Conservation (phyloP, 2,113 vertebrate species). For the Eretmochelys imbricata region DNA sequence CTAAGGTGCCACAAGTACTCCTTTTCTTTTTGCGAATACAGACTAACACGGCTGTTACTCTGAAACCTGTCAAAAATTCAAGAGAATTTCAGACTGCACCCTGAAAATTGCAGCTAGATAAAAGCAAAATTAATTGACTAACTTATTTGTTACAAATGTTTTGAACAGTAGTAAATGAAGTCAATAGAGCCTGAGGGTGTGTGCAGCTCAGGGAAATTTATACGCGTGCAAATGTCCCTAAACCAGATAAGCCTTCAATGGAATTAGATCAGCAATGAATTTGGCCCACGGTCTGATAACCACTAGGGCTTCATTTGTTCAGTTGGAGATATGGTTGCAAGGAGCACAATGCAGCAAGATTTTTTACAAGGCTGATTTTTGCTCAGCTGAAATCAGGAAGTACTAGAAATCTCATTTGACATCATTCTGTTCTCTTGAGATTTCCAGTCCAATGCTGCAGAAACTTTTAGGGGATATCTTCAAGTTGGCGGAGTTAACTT, state of each 20-base stretch:
- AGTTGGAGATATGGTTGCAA: not conserved
- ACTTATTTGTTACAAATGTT: conserved; percentile 52
- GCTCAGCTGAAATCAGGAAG: not conserved
- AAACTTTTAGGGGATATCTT: accelerated
- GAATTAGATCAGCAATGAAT: not conserved
- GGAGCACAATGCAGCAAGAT: not conserved
- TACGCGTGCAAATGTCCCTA: not conserved
- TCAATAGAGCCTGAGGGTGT: conserved; percentile 30
- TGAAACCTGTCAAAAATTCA: not conserved
- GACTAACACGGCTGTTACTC: no score
- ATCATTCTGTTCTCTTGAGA: not conserved
- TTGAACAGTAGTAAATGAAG: conserved; percentile 49
- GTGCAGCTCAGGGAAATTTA: not conserved
- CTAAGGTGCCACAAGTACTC: no score
- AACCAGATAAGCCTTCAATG: not conserved
- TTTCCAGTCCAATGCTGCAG: not conserved
- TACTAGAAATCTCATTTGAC: not conserved
- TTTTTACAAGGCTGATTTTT: not conserved
- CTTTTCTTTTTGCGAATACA: no score
- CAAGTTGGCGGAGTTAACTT: not conserved
- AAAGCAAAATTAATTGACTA: conserved; percentile 25
- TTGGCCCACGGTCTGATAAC: not conserved
- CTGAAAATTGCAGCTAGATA: not conserved
- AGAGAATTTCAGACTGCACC: conserved; percentile 22
- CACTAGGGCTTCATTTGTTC: not conserved